A percentile compares a stretch with the other conserved stretches of the same genome.
Evolutionary conservation across 2,888 invertebrate genomes (phyloP).

Genomic region (Diabrotica balteata): DNA sequence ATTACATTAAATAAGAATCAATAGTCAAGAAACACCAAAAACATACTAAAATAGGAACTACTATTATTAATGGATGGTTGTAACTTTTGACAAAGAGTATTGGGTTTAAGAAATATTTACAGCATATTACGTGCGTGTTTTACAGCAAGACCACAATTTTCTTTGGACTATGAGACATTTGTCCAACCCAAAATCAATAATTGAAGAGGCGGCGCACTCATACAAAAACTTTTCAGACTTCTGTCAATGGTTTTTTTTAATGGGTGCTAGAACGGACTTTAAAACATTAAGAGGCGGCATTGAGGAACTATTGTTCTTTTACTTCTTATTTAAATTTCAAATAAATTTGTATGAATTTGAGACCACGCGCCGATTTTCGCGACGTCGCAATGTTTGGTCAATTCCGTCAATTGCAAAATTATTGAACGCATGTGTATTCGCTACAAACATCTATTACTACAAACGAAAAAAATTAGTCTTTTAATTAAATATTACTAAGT

Average conservation of each 20-base stretch:
- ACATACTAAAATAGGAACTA: slow-evolving; percentile 25
- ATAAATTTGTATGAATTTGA: slow-evolving; percentile 37
- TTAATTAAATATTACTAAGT: too few species aligned
- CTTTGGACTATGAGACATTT: slow-evolving; percentile 41
- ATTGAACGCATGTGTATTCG: slow-evolving; percentile 50
- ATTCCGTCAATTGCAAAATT: slow-evolving; percentile 52
- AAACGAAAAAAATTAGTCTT: neutral
- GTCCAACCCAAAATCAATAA: slow-evolving; percentile 56
- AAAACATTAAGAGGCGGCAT: slow-evolving; percentile 2
- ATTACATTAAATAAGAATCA: slow-evolving; percentile 36
- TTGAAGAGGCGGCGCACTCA: slow-evolving; percentile 50
- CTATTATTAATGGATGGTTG: slow-evolving; percentile 18
- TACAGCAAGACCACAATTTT: slow-evolving; percentile 38
- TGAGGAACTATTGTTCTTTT: neutral
- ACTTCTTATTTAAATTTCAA: slow-evolving; percentile 26
- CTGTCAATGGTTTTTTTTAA: slow-evolving; percentile 25
- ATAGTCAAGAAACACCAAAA: slow-evolving; percentile 39
- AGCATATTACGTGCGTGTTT: slow-evolving; percentile 35
- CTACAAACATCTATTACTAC: slow-evolving; percentile 1
- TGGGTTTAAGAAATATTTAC: slow-evolving; percentile 25
- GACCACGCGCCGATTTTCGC: slow-evolving; percentile 53
- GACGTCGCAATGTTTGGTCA: slow-evolving; percentile 53
- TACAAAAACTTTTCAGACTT: slow-evolving; percentile 33
- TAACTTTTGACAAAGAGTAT: slow-evolving; percentile 22
- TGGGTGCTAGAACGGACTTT: neutral